phyloP scores from a whole-genome alignment of 2,888 invertebrate genomes.

The Epistrophe eligans region DNA sequence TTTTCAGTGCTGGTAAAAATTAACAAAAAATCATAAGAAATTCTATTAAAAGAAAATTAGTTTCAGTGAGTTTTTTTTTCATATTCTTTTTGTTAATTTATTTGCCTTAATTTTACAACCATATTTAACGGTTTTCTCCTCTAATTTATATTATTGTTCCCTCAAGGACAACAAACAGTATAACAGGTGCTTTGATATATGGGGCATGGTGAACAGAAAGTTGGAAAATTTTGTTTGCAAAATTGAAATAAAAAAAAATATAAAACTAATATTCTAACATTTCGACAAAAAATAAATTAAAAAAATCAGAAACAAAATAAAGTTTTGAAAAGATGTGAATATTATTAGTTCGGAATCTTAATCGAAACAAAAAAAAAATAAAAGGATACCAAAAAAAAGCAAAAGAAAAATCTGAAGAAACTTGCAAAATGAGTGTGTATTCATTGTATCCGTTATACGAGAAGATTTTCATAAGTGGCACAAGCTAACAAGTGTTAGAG shows the following conservation, averaged over 20 bases:
- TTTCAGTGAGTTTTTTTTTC: slow-evolving; percentile 17
- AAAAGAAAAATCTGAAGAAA: slow-evolving; percentile 49
- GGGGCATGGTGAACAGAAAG: slow-evolving; percentile 59
- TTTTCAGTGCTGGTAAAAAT: slow-evolving; percentile 2
- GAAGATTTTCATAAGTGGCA: slow-evolving; percentile 69
- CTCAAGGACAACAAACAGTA: slow-evolving; percentile 75
- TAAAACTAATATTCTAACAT: slow-evolving; percentile 33
- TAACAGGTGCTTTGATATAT: slow-evolving; percentile 68
- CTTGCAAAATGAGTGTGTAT: slow-evolving; percentile 75
- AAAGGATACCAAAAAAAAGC: slow-evolving; percentile 44
- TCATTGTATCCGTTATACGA: slow-evolving; percentile 65
- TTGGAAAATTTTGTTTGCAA: slow-evolving; percentile 34
- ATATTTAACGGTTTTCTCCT: slow-evolving; percentile 35
- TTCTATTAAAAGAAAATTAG: neutral
- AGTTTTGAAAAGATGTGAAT: slow-evolving; percentile 33
- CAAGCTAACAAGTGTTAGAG: slow-evolving; percentile 74
- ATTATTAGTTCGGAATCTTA: slow-evolving; percentile 25
- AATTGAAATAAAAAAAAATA: neutral
- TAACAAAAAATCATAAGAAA: neutral
- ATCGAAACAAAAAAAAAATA: slow-evolving; percentile 1
- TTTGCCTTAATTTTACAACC: slow-evolving; percentile 1
- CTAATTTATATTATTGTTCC: slow-evolving; percentile 42
- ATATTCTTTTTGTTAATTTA: slow-evolving; percentile 3
- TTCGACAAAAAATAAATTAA: neutral
- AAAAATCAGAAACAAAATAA: slow-evolving; percentile 5